Evolutionary conservation across 1,140 invertebrate species (phyloP).

Genomic region (Acromyrmex heyeri): DNA sequence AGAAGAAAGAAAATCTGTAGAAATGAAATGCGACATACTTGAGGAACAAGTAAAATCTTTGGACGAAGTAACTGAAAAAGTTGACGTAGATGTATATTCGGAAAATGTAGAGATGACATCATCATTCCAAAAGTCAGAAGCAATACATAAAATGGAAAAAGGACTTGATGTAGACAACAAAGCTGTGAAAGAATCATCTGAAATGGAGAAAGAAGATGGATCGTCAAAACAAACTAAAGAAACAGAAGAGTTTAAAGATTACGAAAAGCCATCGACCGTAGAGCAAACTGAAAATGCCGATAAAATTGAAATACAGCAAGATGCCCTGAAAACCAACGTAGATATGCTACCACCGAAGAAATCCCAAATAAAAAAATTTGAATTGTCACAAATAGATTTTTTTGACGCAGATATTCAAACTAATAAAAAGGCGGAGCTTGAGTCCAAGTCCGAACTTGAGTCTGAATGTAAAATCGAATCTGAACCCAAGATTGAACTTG

Average conservation of each 20-base stretch:
- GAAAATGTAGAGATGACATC: constrained; percentile 18
- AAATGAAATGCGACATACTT: constrained; percentile 32
- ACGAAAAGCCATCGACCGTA: not conserved
- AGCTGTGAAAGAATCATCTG: not conserved
- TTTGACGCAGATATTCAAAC: constrained; percentile 66
- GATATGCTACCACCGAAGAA: constrained; percentile 84
- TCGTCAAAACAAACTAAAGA: constrained; percentile 2
- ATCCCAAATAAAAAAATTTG: constrained; percentile 85
- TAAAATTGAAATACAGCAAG: constrained; percentile 39
- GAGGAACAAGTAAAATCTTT: constrained; percentile 22
- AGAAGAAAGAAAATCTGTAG: constrained; percentile 48
- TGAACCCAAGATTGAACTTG: not conserved
- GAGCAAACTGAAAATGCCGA: constrained; percentile 10
- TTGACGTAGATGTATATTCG: not conserved
- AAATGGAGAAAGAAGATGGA: constrained; percentile 35
- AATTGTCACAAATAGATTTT: constrained; percentile 81
- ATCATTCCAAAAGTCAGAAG: not conserved
- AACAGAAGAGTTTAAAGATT: constrained; percentile 29
- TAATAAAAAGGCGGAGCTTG: constrained; percentile 29
- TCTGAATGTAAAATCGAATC: not conserved
- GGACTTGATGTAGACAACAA: constrained; percentile 17
- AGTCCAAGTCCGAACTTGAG: not conserved
- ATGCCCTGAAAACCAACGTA: constrained; percentile 59
- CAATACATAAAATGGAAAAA: constrained; percentile 21
- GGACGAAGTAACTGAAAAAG: constrained; percentile 6